Evolutionary conservation across 2,888 invertebrate species (phyloP), one percentile per base, ranked within the genome.

Genomic region (Cephalotes varians): DNA sequence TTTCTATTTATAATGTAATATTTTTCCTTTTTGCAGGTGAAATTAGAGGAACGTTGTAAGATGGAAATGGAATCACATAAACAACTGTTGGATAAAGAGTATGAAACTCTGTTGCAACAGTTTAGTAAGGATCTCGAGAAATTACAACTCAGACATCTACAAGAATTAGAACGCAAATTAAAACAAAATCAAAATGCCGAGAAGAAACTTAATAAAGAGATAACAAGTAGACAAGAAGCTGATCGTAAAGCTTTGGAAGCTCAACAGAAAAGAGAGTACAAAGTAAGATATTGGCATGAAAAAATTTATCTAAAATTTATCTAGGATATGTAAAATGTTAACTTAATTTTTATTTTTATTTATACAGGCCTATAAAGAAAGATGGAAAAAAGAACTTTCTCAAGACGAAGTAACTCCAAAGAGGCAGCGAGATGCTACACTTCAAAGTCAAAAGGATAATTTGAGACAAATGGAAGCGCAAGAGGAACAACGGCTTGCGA

Each of bases 11-110:
- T 1, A 1, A 67, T 21, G 2, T n/a, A 64, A 34, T 74, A 21
- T 62, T 28, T 64, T n/a, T 34, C 15, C 1, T 54, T 40, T 21
- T 65, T 79, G 18, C 49, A 94, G 94, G 92, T 97, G 69, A 98
- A 99, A 96, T 96, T 99, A 91, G 99, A 99, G 95, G 98, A 99
- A 94, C 97, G 98, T 92, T 99, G 99, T 95, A 97, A 98, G 95
- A 97, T 98, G 92, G 99, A 99, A 95, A 98, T 99, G 97, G 99
- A 99, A 93, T 98, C 98, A 92, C 98, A 99, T 95, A 99, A 99
- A 95, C 97, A 97, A 93, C 97, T 98, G 93, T 96, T 99, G 89
- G 99, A 99, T 95, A 98, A 98, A 94, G 99, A 99, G 95, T 99
- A 99, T 94, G 99, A 99, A 95, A 97, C 97, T 91, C 96, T 99